Base-by-base conservation (phyloP, 2,888 invertebrate genomes). In the Tubiluchus corallicola region DNA sequence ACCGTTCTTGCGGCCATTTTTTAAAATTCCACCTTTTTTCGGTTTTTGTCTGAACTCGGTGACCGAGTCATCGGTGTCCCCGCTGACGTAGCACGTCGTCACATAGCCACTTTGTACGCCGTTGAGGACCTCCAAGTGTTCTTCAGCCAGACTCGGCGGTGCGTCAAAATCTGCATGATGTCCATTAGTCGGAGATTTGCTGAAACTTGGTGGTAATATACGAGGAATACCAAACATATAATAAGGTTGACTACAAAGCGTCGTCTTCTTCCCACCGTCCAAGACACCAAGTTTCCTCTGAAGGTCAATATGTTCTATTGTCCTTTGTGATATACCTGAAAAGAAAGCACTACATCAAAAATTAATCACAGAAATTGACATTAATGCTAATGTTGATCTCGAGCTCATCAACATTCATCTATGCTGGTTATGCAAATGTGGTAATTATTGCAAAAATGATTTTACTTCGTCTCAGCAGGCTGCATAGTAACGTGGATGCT, bases 151-250 rank as follows among this genome's bases (percentile, higher is more conserved):
- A n/a, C 29, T 29, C 29, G 29, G 29, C n/a, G 29, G 29, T n/a
- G 29, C 29, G n/a, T n/a, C n/a, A n/a, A n/a, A n/a, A n/a, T n/a
- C n/a, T n/a, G n/a, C n/a, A n/a, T n/a, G n/a, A n/a, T n/a, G n/a
- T n/a, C n/a, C n/a, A n/a, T n/a, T n/a, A n/a, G n/a, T n/a, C n/a
- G n/a, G n/a, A n/a, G n/a, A n/a, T n/a, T n/a, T n/a, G n/a, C n/a
- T n/a, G n/a, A n/a, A n/a, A 9, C 9, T n/a, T n/a, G 9, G 29
- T 9, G n/a, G 29, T 9, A 9, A 9, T 9, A 29, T n/a, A n/a
- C 29, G 29, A 9, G 29, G 29, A 29, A 29, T 29, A n/a, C 29
- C 29, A n/a, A 29, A 29, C 29, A 29, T 29, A n/a, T 29, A 29
- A n/a, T 29, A 29, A 9, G 29, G 29, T n/a, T 29, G 29, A 9